A percentile compares a stretch with the other conserved stretches of the same genome.
Conservation (phyloP, 2,888 invertebrate genomes). For the Sesia bembeciformis region DNA sequence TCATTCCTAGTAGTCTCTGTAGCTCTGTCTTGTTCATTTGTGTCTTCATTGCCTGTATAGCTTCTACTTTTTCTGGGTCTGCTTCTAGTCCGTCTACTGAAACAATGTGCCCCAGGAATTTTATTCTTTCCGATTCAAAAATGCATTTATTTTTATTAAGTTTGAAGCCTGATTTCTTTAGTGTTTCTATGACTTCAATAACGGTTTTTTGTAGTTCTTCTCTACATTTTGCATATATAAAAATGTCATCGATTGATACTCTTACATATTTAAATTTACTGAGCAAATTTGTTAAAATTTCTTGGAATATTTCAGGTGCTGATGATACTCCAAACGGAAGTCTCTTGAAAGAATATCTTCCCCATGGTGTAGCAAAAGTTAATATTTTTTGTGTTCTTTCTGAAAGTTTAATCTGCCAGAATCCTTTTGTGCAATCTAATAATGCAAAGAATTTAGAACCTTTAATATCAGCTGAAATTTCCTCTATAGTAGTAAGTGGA, state of each 20-base stretch:
- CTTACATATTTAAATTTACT: neutral
- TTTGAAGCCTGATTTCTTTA: slow-evolving; percentile 6
- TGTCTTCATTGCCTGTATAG: slow-evolving; percentile 8
- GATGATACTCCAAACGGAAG: neutral
- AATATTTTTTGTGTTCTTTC: neutral
- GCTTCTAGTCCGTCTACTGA: slow-evolving; percentile 8
- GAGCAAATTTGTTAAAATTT: neutral
- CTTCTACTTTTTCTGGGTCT: slow-evolving; percentile 11
- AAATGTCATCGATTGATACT: neutral
- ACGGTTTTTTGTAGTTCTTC: neutral
- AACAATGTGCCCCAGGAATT: slow-evolving; percentile 5
- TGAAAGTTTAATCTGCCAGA: neutral
- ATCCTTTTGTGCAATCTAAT: slow-evolving; percentile 3
- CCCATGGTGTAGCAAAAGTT: neutral
- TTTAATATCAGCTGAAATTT: slow-evolving; percentile 4
- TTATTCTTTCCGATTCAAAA: slow-evolving; percentile 11
- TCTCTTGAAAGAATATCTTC: neutral
- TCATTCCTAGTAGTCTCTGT: slow-evolving; percentile 6
- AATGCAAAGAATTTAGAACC: slow-evolving; percentile 3
- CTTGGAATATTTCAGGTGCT: neutral
- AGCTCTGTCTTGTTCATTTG: slow-evolving; percentile 11
- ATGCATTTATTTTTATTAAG: slow-evolving; percentile 8
- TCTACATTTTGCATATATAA: neutral
- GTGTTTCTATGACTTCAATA: slow-evolving; percentile 2
- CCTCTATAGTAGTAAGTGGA: slow-evolving; percentile 4